Base-by-base conservation (phyloP, 2,888 invertebrate species). In the Brachyptera risi region DNA sequence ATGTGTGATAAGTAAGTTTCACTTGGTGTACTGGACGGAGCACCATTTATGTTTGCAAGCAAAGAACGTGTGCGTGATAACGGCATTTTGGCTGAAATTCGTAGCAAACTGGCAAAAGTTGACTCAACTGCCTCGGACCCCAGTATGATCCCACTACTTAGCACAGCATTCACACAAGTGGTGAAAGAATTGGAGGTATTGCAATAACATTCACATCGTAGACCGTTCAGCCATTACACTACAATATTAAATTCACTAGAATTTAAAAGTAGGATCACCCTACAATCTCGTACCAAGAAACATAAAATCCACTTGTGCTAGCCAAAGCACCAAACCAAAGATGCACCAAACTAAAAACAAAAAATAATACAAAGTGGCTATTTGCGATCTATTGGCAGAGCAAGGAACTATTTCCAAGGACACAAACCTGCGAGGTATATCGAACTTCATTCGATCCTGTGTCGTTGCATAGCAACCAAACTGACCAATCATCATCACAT, bases 31-130 rank as follows among this genome's bases (percentile, higher is more conserved):
- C 69, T 70, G 59, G 70, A 68, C 44, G 71, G 68, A 38, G 70
- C 68, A 60, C 74, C 74, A 69, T 75, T 75, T 63, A 75, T 73
- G 65, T 75, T 75, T 60, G 73, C 73, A 63, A 76, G 69, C 64
- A 76, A 69, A 65, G 76, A 75, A 61, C 75, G 71, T 27, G 76
- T 75, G 64, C 75, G 72, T 61, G 75, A 73, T 62, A 76, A 69
- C 63, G 75, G 75, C 75, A 76, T 75, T 63, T 68, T 69, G 59
- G 35, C 37, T 47, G 50, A 50, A 26, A 31, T 11, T 31, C 11
- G 31, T 31, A 31, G 31, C 31, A 31, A 31, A 31, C 31, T 31
- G 31, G 31, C 31, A 11, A 31, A 31, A 7, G 31, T 31, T 31
- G 31, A 31, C 31, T 31, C 31, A 5, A 31, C 5, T 5, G 31